phyloP scores from a whole-genome alignment of 1,140 invertebrate species.

The Littorina saxatilis region DNA sequence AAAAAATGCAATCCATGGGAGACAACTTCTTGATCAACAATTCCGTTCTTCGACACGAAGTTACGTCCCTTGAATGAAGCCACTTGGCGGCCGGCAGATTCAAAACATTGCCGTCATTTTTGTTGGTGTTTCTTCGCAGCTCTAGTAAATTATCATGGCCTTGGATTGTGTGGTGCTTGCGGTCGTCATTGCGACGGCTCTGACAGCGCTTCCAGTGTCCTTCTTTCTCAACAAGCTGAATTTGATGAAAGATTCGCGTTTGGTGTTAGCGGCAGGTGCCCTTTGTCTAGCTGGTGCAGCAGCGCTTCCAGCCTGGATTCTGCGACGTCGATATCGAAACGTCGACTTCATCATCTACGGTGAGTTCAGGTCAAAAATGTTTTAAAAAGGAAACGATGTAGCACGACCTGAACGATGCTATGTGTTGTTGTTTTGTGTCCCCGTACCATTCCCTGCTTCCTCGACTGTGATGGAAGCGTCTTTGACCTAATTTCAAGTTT shows the following conservation, averaged over 20 bases:
- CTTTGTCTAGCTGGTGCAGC: constrained; percentile 39
- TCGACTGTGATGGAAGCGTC: neutral
- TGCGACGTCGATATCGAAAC: constrained; percentile 41
- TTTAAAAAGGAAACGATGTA: too few species aligned
- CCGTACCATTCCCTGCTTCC: too few species aligned
- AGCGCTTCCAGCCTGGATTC: constrained; percentile 28
- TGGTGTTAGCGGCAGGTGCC: constrained; percentile 48
- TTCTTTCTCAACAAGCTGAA: constrained; percentile 47
- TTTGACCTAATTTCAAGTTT: constrained; percentile 26
- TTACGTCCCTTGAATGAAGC: neutral
- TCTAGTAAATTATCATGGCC: neutral
- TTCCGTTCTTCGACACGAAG: too few species aligned
- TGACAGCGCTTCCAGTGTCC: constrained; percentile 51
- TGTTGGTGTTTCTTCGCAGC: neutral
- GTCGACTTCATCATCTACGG: constrained; percentile 57
- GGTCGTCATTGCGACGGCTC: constrained; percentile 46
- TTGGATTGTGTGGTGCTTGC: constrained; percentile 37
- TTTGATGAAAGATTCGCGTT: constrained; percentile 46
- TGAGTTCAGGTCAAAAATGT: constrained; percentile 42
- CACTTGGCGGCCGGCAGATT: constrained; percentile 23
- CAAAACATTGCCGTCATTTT: neutral
- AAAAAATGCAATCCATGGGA: too few species aligned
- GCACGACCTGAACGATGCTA: too few species aligned
- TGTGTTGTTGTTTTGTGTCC: neutral
- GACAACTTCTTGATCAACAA: too few species aligned